Evolutionary conservation across 1,140 invertebrate genomes (phyloP).

Genomic region (Drosophila prosaltans): DNA sequence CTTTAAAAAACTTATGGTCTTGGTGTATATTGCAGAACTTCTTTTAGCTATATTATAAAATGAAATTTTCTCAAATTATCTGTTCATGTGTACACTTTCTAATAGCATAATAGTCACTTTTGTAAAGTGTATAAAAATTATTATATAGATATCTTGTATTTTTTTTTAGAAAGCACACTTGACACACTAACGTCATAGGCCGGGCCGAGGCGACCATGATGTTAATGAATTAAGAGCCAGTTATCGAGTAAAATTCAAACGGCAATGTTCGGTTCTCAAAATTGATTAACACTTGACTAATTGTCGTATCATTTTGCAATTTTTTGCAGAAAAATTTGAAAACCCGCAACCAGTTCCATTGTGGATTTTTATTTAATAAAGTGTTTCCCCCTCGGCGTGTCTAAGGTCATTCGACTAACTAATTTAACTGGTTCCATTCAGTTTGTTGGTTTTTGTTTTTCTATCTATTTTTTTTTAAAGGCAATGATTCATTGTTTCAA

Average conservation of each 20-base stretch:
- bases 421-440: conserved; percentile 37
- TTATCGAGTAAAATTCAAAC: conserved; percentile 25
- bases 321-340: conserved; percentile 54
- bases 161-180: conserved; percentile 41
- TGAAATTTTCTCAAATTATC: too few relatives aligned
- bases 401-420: conserved; percentile 42
- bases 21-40: too few relatives aligned
- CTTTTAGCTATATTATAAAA: too few relatives aligned
- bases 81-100: not conserved
- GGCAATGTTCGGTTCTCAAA: conserved; percentile 43
- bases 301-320: conserved; percentile 48
- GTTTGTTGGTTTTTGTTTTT: conserved; percentile 10
- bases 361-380: conserved; percentile 1
- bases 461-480: conserved; percentile 1
- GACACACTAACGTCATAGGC: conserved; percentile 32
- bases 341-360: conserved; percentile 56
- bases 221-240: conserved; percentile 34
- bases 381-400: conserved; percentile 25
- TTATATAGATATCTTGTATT: not conserved
- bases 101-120: not conserved
- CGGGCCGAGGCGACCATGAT: conserved; percentile 24
- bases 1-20: too few relatives aligned
- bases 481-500: not conserved
- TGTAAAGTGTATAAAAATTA: not conserved
- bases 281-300: conserved; percentile 61